Evolutionary conservation across 2,113 vertebrate genomes (phyloP).

Genomic region (Alosa alosa): DNA sequence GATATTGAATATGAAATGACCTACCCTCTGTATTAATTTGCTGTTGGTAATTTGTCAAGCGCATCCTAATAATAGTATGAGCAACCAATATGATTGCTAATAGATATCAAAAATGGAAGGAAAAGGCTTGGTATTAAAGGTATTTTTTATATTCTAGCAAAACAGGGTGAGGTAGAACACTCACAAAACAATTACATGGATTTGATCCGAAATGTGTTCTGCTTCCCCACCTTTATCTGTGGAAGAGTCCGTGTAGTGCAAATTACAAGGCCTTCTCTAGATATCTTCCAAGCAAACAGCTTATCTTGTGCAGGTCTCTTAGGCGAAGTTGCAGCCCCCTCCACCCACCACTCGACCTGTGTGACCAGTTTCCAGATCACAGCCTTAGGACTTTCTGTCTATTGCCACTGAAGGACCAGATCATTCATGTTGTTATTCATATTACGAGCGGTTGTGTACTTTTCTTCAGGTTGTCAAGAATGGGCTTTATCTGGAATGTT

Average conservation of each 20-base stretch:
- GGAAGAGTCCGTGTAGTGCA: background rate
- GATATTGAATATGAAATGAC: too few relatives aligned
- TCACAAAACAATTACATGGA: too few relatives aligned
- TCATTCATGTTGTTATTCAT: background rate
- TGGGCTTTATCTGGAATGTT: background rate
- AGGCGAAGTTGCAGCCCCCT: too few relatives aligned
- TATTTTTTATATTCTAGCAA: background rate
- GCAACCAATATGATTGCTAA: too few relatives aligned
- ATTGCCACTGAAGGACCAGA: background rate
- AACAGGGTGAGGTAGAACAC: too few relatives aligned
- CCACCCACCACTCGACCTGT: constrained; percentile 28
- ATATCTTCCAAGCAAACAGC: background rate
- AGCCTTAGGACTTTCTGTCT: background rate
- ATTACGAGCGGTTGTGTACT: background rate
- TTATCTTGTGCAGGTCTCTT: background rate
- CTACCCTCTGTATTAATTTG: too few relatives aligned
- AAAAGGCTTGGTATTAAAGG: too few relatives aligned
- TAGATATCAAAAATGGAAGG: too few relatives aligned
- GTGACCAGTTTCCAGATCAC: constrained; percentile 40
- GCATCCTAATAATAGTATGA: too few relatives aligned
- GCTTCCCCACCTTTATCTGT: background rate
- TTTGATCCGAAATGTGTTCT: too few relatives aligned
- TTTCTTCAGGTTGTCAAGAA: background rate
- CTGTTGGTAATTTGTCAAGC: too few relatives aligned
- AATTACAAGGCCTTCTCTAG: background rate